Evolutionary conservation across 2,113 vertebrate genomes (phyloP).

Genomic region (Chamaetylas fuelleborni): DNA sequence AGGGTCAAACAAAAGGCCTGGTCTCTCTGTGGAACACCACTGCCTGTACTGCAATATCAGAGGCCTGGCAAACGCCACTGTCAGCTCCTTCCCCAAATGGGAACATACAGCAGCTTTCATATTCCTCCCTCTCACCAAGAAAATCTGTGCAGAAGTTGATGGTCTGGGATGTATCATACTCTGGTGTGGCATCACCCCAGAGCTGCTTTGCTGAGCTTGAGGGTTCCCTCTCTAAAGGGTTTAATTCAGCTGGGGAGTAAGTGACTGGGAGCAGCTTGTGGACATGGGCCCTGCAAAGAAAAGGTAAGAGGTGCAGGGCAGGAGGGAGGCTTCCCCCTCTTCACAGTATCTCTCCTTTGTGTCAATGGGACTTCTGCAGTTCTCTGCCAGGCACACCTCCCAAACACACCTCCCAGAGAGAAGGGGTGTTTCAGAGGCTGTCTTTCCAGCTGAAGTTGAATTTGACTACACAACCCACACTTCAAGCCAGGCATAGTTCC

Average conservation of each 20-base stretch:
- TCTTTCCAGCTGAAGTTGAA: not conserved
- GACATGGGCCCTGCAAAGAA: not conserved
- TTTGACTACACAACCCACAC: not conserved
- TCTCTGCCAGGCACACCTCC: not conserved
- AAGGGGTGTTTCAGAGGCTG: not conserved
- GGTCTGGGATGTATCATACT: not conserved
- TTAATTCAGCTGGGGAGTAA: not conserved
- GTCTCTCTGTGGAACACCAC: not conserved
- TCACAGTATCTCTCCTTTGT: slow-evolving; percentile 16
- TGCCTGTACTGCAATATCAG: not conserved
- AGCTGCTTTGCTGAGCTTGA: not conserved
- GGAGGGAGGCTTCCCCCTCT: not conserved
- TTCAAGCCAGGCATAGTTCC: not conserved
- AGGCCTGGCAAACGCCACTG: not conserved
- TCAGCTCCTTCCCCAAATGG: not conserved
- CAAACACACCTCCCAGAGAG: not conserved
- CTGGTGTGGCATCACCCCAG: not conserved
- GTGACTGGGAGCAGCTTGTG: not conserved
- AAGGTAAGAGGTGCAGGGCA: not conserved
- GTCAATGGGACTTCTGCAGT: not conserved
- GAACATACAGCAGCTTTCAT: not conserved
- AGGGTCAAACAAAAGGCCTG: not conserved
- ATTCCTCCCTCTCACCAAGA: not conserved
- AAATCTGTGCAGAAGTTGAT: not conserved
- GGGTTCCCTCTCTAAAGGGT: not conserved